Base-by-base conservation (phyloP, 2,113 vertebrate genomes). In the Phalacrocorax brasilianus region DNA sequence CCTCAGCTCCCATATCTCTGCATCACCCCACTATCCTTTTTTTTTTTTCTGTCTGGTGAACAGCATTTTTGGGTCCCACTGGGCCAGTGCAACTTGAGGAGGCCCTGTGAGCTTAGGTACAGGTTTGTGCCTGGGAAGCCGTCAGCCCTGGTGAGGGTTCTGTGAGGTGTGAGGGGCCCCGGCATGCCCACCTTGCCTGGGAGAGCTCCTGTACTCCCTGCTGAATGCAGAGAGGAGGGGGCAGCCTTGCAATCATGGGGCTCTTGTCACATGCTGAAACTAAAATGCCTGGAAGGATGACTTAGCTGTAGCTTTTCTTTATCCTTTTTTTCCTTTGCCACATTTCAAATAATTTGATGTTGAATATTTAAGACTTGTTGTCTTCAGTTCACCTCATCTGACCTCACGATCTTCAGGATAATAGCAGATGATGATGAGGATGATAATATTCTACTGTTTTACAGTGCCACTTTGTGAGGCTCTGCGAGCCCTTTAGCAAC, bases 241-340 rank as follows among this genome's bases (percentile, higher is more conserved):
- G 33, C 18, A 88, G 18, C 27, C 58, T 75, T 0, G 0, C 24
- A 42, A 32, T 16, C 0, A 0, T 21, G 11, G 38, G 49, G 44
- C 62, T 82, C 8, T 40, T 82, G 77, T 75, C 45, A 35, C 30
- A 62, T 0, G 2, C 35, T 38, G 81, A 91, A 93, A 30, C 24
- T 70, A 19, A 96, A 91, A 82, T 38, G 74, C 77, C 85, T 47
- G 38, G 70, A 93, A 94, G 85, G 71, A 82, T 35, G 45, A 40
- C 44, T 71, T 21, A 27, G 17, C 42, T 78, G 22, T 26, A 91
- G 77, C 47, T 75, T 91, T 45, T 27, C 74, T 85, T 70, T 33
- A 40, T 21, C 11, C 8, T 16, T 28, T 28, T 27, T 16, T 1
- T 4, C 23, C 26, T 85, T 94, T 84, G 28, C 77, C 62, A 76